Evolutionary conservation across 2,888 invertebrate genomes (phyloP).

Genomic region (Bembecia ichneumoniformis): DNA sequence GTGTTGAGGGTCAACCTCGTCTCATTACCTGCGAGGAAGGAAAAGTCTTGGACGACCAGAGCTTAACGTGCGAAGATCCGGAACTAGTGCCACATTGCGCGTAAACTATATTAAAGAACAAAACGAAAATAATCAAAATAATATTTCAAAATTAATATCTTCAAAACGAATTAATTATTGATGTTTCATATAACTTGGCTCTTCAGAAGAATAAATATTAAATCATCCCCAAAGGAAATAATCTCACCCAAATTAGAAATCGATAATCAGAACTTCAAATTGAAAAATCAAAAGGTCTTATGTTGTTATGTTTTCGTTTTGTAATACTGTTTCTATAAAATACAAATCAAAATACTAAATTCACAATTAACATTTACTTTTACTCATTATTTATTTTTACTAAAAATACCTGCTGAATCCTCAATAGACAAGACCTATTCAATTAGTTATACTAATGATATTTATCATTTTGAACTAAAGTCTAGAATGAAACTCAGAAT

Average conservation of each 20-base stretch:
- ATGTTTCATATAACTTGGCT: background rate
- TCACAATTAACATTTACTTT: slow-evolving; percentile 4
- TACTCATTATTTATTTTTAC: background rate
- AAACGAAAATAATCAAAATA: slow-evolving; percentile 19
- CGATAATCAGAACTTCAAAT: background rate
- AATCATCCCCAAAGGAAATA: too few species aligned
- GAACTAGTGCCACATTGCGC: slow-evolving; percentile 72
- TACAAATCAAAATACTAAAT: slow-evolving; percentile 18
- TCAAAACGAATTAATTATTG: background rate
- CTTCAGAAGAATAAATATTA: too few species aligned
- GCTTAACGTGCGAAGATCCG: slow-evolving; percentile 87
- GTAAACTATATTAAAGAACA: slow-evolving; percentile 27
- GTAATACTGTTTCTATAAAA: slow-evolving; percentile 20
- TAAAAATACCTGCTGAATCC: too few species aligned
- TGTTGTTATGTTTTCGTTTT: slow-evolving; percentile 43
- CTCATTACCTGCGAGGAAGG: slow-evolving; percentile 90
- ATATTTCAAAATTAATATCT: slow-evolving; percentile 6
- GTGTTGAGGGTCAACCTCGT: slow-evolving; percentile 91
- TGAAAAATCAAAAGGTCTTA: background rate
- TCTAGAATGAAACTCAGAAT: too few species aligned
- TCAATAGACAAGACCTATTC: background rate
- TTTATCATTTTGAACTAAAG: too few species aligned
- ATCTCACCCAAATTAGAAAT: too few species aligned
- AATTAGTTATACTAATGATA: background rate
- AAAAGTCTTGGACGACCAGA: slow-evolving; percentile 87